Evolutionary conservation across 2,888 invertebrate genomes (phyloP), one percentile per base, ranked within the genome.

Genomic region (Chrysina gloriosa): DNA sequence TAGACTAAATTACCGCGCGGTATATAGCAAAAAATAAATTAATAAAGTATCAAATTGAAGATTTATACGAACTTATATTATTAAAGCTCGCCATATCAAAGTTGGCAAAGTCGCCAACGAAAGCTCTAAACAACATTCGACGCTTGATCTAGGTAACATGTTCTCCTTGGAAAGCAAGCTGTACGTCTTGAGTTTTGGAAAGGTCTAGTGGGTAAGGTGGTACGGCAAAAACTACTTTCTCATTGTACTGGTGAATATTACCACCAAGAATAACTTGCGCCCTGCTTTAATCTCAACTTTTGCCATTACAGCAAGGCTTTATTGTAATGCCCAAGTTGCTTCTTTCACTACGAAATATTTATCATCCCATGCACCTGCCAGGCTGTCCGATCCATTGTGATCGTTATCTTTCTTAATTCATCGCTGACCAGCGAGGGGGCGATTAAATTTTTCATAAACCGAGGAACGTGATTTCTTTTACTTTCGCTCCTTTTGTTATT

Each of bases 231-330:
- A 80, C 78, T 79, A 76, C 71, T 76, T 74, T 78, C 77, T 78
- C 77, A 79, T 80, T 80, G 78, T 80, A 77, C 78, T 77, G 72
- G 73, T 75, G 80, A 80, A 80, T 80, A 80, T 80, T 80, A 79
- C 81, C 80, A 76, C 42, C 76, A 79, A 79, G 81, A 81, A 80
- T 80, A 80, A 80, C 78, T 77, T 78, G 77, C 74, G 76, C 79
- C 77, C 78, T 76, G 78, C 78, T 78, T 80, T 80, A 80, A 78
- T 80, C 78, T 77, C 76, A 82, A 82, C 81, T 82, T 82, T 81
- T 73, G 75, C 81, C 81, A 82, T 82, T 81, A 81, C 78, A 75
- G 76, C 73, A 75, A 74, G 76, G 75, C 78, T 78, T 79, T 80
- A 79, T 80, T 80, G 78, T 80, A 79, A 80, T 79, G 77, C 78